Evolutionary conservation across 2,888 invertebrate species (phyloP).

Genomic region (Polyommatus icarus): DNA sequence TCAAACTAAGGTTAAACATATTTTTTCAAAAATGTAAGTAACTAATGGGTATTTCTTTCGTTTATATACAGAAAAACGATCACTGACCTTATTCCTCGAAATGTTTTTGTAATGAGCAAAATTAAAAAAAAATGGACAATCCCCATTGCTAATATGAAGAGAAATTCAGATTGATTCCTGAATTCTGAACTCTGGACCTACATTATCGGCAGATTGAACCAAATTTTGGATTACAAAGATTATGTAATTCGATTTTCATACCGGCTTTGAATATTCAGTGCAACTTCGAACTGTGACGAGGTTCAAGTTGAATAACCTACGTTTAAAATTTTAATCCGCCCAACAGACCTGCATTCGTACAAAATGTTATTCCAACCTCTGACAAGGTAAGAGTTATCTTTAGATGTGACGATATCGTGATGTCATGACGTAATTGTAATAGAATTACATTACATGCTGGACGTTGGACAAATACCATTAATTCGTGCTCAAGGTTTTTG

Average conservation of each 20-base stretch:
- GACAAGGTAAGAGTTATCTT: constrained; percentile 25
- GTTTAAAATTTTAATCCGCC: background rate
- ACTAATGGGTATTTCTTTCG: too few relatives aligned
- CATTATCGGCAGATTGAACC: background rate
- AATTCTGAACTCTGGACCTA: background rate
- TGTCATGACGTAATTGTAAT: constrained; percentile 7
- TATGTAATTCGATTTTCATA: background rate
- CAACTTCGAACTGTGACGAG: background rate
- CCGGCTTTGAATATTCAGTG: background rate
- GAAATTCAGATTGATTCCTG: background rate
- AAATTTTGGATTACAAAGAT: background rate
- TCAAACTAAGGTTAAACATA: too few relatives aligned
- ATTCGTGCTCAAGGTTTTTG: constrained; percentile 4
- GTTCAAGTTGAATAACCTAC: constrained; percentile 14
- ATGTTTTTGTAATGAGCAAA: too few relatives aligned
- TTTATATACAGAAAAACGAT: too few relatives aligned
- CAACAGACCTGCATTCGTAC: background rate
- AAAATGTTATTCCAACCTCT: background rate
- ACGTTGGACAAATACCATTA: background rate
- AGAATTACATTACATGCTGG: constrained; percentile 2
- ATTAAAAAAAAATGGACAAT: too few relatives aligned
- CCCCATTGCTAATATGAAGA: background rate
- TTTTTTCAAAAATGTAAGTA: too few relatives aligned
- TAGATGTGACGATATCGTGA: constrained; percentile 15
- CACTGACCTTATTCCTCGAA: too few relatives aligned